phyloP scores from a whole-genome alignment of 2,888 invertebrate species.

The Drosophila subquinaria region DNA sequence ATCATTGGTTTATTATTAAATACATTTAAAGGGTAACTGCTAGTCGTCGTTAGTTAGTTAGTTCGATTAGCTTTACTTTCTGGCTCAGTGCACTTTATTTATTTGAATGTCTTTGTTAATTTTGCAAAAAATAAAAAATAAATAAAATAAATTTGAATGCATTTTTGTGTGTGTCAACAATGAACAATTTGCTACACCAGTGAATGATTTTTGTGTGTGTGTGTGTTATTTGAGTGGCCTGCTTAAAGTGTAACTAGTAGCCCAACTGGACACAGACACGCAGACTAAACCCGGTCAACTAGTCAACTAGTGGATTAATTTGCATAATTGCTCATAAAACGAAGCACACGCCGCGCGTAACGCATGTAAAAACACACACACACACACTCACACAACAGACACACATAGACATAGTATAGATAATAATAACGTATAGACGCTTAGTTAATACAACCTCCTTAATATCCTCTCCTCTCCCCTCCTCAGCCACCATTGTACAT shows the following conservation, averaged over 20 bases:
- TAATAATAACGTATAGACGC: constrained; percentile 22
- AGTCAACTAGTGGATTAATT: constrained; percentile 69
- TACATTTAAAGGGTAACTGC: constrained; percentile 5
- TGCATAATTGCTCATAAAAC: constrained; percentile 79
- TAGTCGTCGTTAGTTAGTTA: background rate
- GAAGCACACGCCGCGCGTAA: constrained; percentile 68
- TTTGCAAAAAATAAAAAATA: constrained; percentile 26
- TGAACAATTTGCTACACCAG: constrained; percentile 59
- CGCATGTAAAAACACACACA: constrained; percentile 53
- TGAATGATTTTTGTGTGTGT: constrained; percentile 14
- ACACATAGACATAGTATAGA: constrained; percentile 19
- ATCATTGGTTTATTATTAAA: background rate
- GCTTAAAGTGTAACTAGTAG: constrained; percentile 39
- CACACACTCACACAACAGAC: constrained; percentile 23
- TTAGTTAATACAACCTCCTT: constrained; percentile 40
- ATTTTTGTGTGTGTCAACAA: constrained; percentile 65
- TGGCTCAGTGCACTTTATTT: constrained; percentile 45
- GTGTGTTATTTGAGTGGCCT: constrained; percentile 43
- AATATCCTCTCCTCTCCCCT: constrained; percentile 17
- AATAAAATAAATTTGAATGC: constrained; percentile 60
- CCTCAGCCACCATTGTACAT: constrained; percentile 87
- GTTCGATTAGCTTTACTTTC: constrained; percentile 8
- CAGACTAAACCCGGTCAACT: constrained; percentile 41
- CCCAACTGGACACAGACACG: constrained; percentile 37
- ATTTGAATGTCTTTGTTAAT: constrained; percentile 50